A percentile compares a stretch with the other conserved stretches of the same genome.
Evolutionary conservation across 64 coral and sea anemone genomes (phyloP).

Genomic region (Orbicella faveolata): DNA sequence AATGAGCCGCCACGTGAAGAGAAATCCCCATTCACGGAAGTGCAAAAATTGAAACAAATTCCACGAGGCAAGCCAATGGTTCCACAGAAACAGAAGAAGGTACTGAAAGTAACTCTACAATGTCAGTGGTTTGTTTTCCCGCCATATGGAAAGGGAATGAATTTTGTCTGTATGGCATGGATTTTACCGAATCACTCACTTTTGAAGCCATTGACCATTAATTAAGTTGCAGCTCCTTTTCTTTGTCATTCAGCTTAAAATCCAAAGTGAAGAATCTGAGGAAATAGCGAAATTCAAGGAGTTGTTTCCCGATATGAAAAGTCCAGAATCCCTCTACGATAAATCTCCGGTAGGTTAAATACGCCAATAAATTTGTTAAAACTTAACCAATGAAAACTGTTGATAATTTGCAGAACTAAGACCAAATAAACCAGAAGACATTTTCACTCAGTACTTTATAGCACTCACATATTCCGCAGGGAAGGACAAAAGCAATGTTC

Average conservation of each 20-base stretch:
- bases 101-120: not conserved
- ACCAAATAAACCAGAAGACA: no score
- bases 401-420: no score
- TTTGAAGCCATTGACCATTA: no score
- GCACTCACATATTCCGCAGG: no score
- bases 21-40: constrained; percentile 17
- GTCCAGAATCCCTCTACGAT: constrained; percentile 31
- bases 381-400: no score
- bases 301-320: constrained; percentile 63
- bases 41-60: constrained; percentile 68
- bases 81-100: constrained; percentile 81
- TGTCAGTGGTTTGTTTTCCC: no score
- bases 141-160: not conserved
- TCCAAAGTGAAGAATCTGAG: constrained; percentile 47
- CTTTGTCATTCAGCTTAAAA: constrained; percentile 44
- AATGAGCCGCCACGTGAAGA: not conserved
- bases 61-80: constrained; percentile 62
- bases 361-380: no score
- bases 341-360: constrained; percentile 45
- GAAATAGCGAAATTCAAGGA: constrained; percentile 68
- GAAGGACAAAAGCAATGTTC: no score
- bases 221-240: not conserved
- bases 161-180: not conserved
- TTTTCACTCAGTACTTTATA: no score
- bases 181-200: no score